Base-by-base conservation (phyloP, 2,113 vertebrate species). In the Tricholaema leucomelas region DNA sequence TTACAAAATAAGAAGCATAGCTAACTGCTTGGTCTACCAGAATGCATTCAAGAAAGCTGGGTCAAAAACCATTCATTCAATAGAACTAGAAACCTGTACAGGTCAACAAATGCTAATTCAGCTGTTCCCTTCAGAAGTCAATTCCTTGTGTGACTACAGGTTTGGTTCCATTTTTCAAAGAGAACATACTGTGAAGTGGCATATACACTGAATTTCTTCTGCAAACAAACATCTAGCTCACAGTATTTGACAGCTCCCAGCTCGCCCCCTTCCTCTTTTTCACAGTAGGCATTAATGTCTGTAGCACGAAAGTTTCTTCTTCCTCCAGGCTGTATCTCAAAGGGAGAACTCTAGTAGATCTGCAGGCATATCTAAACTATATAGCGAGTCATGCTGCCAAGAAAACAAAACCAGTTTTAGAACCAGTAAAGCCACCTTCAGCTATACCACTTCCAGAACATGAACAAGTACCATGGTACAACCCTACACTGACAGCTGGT, bases 371-470 rank as follows among this genome's bases (percentile, higher is more conserved):
- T 55, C 70, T 81, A 52, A 86, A 71, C 48, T 73, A 50, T 0
- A 84, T 3, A 71, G 72, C 4, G 0, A 77, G 31, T 23, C 73
- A 54, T 8, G 48, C 81, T 73, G 78, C 75, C 84, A 85, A 87
- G 81, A 89, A 91, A 88, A 24, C 58, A 86, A 92, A 93, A 50
- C 35, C 71, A 79, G 55, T 54, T 92, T 61, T 38, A 82, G 78
- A 87, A 76, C 81, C 74, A 90, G 66, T 60, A 84, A 72, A 79
- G 71, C 63, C 63, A 87, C 48, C 58, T 65, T 9, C 33, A 85
- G 31, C 74, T 63, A 20, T 3, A 44, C 2, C 6, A 10, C 30
- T 72, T 86, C 48, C 71, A 76, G 85, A 79, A 54, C 5, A n/a
- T 2, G 12, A 80, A 28, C 60, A 70, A 71, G n/a, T 12, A 42